Conservation (phyloP, 2,888 invertebrate genomes). For the Perdita meconis region DNA sequence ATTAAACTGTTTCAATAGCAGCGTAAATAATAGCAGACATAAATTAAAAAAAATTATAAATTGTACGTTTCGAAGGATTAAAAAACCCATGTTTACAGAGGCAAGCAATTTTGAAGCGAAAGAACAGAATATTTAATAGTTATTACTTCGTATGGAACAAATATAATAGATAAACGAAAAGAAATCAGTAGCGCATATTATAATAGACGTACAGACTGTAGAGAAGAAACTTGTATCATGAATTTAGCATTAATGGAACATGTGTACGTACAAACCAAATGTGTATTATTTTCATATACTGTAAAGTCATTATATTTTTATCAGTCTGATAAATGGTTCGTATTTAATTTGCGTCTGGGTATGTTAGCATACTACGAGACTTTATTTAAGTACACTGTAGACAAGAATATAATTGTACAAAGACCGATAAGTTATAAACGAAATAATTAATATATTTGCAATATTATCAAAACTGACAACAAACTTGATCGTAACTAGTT, state of each 20-base stretch:
- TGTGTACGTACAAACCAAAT: constrained; percentile 64
- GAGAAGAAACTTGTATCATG: constrained; percentile 40
- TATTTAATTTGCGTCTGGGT: constrained; percentile 54
- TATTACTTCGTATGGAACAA: constrained; percentile 33
- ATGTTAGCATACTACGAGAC: constrained; percentile 29
- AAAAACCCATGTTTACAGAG: constrained; percentile 3
- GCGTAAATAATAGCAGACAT: background rate
- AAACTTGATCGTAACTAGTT: constrained; percentile 32
- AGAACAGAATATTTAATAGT: constrained; percentile 29
- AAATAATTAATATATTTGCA: constrained; percentile 31
- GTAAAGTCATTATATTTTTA: constrained; percentile 61
- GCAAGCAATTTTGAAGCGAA: constrained; percentile 9
- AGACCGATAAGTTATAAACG: constrained; percentile 38
- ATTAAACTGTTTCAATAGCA: constrained; percentile 9
- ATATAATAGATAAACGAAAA: constrained; percentile 2
- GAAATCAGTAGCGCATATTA: constrained; percentile 40
- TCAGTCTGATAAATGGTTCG: constrained; percentile 47
- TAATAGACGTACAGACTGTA: constrained; percentile 38
- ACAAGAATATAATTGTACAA: constrained; percentile 45
- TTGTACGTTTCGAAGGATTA: constrained; percentile 36
- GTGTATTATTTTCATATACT: constrained; percentile 65
- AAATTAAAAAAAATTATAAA: constrained; percentile 18
- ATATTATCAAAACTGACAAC: constrained; percentile 45
- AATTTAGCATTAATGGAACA: constrained; percentile 65
- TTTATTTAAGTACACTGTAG: constrained; percentile 46